These are phyloP conservation scores for Lasioglossum marginatum DNA, from an alignment of 2,888 invertebrate species.

Conservation along the genomic window DNA sequence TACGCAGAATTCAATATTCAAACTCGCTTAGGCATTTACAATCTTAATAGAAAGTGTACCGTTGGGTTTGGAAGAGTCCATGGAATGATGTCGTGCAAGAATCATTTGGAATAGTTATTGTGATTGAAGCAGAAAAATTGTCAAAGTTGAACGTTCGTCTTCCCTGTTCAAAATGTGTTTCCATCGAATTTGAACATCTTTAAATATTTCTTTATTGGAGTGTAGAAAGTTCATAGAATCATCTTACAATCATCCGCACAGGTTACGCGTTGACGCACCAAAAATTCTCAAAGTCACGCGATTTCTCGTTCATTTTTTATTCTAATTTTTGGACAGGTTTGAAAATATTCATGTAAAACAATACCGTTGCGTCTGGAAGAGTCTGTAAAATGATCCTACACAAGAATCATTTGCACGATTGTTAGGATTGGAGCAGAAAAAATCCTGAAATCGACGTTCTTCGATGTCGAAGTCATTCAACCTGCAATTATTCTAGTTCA, in stretches of 20 bases:
- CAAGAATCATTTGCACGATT: background rate
- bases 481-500: constrained; percentile 57
- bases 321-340: background rate
- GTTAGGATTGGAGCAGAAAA: background rate
- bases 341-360: background rate
- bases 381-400: background rate
- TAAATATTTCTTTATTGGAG: background rate
- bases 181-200: background rate
- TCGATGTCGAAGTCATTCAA: constrained; percentile 54
- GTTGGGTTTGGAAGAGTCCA: background rate
- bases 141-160: background rate
- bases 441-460: background rate
- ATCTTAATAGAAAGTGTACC: background rate
- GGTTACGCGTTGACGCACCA: background rate
- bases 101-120: background rate
- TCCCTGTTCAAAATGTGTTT: background rate
- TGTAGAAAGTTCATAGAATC: background rate
- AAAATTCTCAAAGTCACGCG: background rate
- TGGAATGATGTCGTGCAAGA: background rate
- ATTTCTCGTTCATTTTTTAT: background rate
- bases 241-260: too few relatives aligned
- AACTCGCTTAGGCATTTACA: background rate
- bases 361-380: background rate
- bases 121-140: background rate
- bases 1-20: background rate